These are phyloP conservation scores for Augiades crinisus DNA, from an alignment of 2,888 invertebrate species.

Conservation along the genomic window DNA sequence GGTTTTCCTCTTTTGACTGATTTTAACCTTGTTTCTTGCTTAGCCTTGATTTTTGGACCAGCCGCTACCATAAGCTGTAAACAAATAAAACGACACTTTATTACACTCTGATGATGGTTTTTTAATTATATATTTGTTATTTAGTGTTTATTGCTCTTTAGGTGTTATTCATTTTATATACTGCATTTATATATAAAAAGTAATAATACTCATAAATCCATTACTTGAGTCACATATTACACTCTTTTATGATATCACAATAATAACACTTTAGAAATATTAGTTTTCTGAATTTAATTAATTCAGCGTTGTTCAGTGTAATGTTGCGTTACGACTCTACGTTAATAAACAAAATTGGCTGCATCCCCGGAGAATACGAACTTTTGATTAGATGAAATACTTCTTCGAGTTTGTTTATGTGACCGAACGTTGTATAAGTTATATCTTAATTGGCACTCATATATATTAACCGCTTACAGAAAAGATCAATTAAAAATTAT, in stretches of 20 bases:
- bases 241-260: no score
- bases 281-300: no score
- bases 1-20: slow-evolving; percentile 5
- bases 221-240: no score
- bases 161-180: no score
- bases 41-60: slow-evolving; percentile 2
- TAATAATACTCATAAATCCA: no score
- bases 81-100: no score
- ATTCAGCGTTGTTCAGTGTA: background rate
- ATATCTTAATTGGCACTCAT: background rate
- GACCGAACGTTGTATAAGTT: background rate
- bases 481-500: no score
- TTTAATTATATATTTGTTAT: no score
- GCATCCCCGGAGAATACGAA: background rate
- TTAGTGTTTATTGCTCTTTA: no score
- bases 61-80: slow-evolving; percentile 29
- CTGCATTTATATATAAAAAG: no score
- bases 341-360: background rate
- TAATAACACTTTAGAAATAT: no score
- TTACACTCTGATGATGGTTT: no score
- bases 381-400: slow-evolving; percentile 1
- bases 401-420: background rate
- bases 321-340: background rate
- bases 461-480: background rate
- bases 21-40: background rate